Percentiles rank a stretch among this genome's conserved stretches.
Conservation (phyloP, 2,113 vertebrate species). For the Nycticorax nycticorax region DNA sequence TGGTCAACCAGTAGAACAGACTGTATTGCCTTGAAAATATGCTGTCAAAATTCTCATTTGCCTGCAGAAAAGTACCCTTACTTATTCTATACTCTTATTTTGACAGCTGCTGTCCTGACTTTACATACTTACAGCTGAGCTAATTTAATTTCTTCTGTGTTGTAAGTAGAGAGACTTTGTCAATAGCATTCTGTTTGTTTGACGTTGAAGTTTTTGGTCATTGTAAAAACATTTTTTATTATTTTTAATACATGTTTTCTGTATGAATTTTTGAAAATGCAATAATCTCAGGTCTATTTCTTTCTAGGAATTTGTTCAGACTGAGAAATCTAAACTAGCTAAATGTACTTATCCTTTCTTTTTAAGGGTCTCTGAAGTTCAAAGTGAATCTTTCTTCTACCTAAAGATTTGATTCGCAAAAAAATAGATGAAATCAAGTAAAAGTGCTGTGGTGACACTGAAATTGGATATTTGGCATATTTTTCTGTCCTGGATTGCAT, state of each 20-base stretch:
- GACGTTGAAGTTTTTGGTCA: not conserved
- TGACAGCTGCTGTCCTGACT: not conserved
- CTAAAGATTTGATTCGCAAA: not conserved
- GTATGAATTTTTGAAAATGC: not conserved
- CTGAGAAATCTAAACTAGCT: not conserved
- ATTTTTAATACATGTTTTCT: not conserved
- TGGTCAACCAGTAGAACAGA: not conserved
- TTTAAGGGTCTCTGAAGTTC: not conserved
- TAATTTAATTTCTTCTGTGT: not conserved
- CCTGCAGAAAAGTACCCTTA: not conserved
- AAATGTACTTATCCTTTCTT: not conserved
- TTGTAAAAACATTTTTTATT: not conserved
- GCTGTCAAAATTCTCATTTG: not conserved
- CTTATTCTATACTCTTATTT: not conserved
- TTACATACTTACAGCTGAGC: not conserved
- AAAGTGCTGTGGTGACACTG: not conserved
- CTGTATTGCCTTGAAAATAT: not conserved
- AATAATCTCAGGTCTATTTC: not conserved
- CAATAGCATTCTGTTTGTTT: not conserved
- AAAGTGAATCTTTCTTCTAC: not conserved
- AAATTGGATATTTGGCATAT: not conserved
- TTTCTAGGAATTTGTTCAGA: not conserved
- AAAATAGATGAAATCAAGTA: not conserved
- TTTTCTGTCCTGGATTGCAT: not conserved
- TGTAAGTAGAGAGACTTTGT: not conserved